phyloP scores from a whole-genome alignment of 2,888 invertebrate genomes.

The Netelia virgata region DNA sequence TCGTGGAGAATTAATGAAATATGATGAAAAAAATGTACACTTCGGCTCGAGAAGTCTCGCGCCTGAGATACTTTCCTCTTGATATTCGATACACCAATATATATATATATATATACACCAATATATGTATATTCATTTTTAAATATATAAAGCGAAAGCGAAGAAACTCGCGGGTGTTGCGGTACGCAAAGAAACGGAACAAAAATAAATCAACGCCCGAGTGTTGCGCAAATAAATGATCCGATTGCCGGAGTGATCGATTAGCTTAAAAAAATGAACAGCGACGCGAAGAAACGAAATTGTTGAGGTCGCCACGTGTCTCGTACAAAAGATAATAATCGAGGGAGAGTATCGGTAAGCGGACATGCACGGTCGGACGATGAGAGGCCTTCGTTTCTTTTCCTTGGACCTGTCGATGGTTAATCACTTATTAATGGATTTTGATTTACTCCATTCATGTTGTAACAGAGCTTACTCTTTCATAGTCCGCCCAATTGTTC shows the following conservation, averaged over 20 bases:
- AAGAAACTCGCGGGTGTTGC: not conserved
- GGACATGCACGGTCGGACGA: not conserved
- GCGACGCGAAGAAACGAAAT: not conserved
- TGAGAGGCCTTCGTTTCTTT: not conserved
- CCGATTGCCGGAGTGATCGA: slow-evolving; percentile 46
- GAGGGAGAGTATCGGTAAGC: slow-evolving; percentile 16
- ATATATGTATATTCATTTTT: not conserved
- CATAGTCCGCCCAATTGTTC: not conserved
- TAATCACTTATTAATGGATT: not conserved
- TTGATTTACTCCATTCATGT: slow-evolving; percentile 1
- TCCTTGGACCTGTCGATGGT: not conserved
- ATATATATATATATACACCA: not conserved
- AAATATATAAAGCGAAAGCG: slow-evolving; percentile 3
- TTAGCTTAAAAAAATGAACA: slow-evolving; percentile 22
- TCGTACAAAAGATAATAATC: not conserved
- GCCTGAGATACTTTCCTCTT: slow-evolving; percentile 16
- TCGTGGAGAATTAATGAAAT: not conserved
- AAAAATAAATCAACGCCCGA: slow-evolving; percentile 16
- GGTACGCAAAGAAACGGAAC: slow-evolving; percentile 17
- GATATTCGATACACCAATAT: slow-evolving; percentile 25
- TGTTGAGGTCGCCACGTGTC: not conserved
- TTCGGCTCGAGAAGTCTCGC: slow-evolving; percentile 1
- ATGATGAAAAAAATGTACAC: slow-evolving; percentile 15
- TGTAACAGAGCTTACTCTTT: not conserved
- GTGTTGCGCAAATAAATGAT: slow-evolving; percentile 32